These are phyloP conservation scores for Hypotaenidia philippensis DNA, from an alignment of 2,797 vertebrate species.

Conservation along the genomic window DNA sequence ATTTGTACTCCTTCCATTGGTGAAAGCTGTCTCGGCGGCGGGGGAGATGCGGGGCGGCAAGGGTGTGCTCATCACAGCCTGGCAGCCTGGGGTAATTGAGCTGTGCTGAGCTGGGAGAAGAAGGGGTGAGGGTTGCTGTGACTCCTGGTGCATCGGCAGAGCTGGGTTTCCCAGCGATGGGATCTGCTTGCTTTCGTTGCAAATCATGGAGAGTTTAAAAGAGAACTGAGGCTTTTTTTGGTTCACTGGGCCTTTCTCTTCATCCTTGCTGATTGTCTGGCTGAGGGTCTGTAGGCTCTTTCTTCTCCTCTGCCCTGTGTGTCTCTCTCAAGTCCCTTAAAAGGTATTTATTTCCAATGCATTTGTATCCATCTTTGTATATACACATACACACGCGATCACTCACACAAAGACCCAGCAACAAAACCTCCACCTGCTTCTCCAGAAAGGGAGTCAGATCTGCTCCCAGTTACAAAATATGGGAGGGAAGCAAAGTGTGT, in stretches of 20 bases:
- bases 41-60: slow-evolving; percentile 40
- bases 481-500: slow-evolving; percentile 34
- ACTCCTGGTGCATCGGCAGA: not conserved
- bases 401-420: slow-evolving; percentile 49
- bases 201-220: slow-evolving; percentile 43
- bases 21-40: slow-evolving; percentile 70
- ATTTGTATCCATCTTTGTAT: slow-evolving; percentile 40
- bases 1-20: slow-evolving; percentile 79
- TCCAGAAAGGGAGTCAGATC: slow-evolving; percentile 46
- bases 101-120: slow-evolving; percentile 47
- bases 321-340: slow-evolving; percentile 37
- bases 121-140: slow-evolving; percentile 19
- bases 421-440: slow-evolving; percentile 46
- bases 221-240: slow-evolving; percentile 55
- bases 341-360: slow-evolving; percentile 65
- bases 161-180: slow-evolving; percentile 5
- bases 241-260: slow-evolving; percentile 56
- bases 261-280: slow-evolving; percentile 58
- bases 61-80: slow-evolving; percentile 55
- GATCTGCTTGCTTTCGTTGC: slow-evolving; percentile 37
- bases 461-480: slow-evolving; percentile 39
- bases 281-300: slow-evolving; percentile 37
- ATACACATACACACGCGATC: slow-evolving; percentile 33
- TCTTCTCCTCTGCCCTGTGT: slow-evolving; percentile 40
- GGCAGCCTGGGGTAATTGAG: slow-evolving; percentile 69